Evolutionary conservation across 2,888 invertebrate species (phyloP), one percentile per base, ranked within the genome.

Genomic region (Furcula furcula): DNA sequence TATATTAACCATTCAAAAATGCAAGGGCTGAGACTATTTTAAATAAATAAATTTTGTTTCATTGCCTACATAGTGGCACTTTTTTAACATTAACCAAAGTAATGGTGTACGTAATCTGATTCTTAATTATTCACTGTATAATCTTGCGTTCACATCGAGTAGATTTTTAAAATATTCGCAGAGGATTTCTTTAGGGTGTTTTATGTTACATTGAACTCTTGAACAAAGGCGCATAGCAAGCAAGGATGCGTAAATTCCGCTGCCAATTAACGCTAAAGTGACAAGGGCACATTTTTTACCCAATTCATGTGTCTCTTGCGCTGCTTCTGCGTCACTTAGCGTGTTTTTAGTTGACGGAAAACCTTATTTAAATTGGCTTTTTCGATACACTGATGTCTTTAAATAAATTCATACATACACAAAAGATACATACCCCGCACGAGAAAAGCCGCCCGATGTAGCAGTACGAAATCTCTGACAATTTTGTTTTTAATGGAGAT

Each of bases 211-310:
- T 1, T 14, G 14, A 26, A 26, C 26, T 4, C 9, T 9, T 1
- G 25, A n/a, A 26, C 26, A 26, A 26, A 26, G 26, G 26, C 14
- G 26, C 26, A n/a, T n/a, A n/a, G n/a, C n/a, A 9, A 25, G 25
- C 15, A 15, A 18, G 28, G 28, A 18, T 28, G 28, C 28, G 18
- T 28, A 28, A 18, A 28, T 28, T 28, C 11, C 10, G 18, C 18
- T 9, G 9, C 28, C 18, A 28, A 28, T 28, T 28, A 28, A 28
- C 28, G 18, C 28, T 11, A 10, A 7, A 11, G 16, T 28, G 28
- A 16, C 28, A 28, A 28, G 18, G 11, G 11, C 16, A 12, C 23
- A 18, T 18, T 28, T 28, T 23, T 28, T 28, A 18, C 28, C 10
- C 28, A n/a, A 28, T 14, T 10, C 11, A 28, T 11, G 10, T 28